phyloP scores from a whole-genome alignment of 2,888 invertebrate genomes.

The Hemaris fuciformis region DNA sequence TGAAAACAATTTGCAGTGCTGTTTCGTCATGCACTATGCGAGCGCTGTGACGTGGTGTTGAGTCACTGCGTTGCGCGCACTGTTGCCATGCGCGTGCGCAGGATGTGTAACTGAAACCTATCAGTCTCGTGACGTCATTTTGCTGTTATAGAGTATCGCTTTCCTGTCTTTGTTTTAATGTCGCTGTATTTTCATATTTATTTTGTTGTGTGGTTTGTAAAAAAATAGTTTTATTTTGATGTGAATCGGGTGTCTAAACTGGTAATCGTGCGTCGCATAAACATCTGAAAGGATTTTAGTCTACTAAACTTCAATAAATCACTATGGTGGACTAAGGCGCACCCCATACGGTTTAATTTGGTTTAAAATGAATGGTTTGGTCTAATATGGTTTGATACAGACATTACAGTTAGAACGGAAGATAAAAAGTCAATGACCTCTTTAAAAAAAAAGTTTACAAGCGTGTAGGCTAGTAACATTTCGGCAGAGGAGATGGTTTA shows the following conservation, averaged over 20 bases:
- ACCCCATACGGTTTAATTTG: too few relatives aligned
- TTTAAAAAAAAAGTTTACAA: neutral
- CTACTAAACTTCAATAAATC: too few relatives aligned
- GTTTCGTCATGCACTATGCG: slow-evolving; percentile 11
- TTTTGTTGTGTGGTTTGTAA: neutral
- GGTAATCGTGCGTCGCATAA: neutral
- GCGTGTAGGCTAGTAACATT: neutral
- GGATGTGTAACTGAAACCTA: neutral
- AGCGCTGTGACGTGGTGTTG: neutral
- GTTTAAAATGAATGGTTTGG: too few relatives aligned
- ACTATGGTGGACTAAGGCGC: too few relatives aligned
- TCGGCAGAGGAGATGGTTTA: neutral
- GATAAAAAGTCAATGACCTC: neutral
- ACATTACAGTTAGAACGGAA: too few relatives aligned
- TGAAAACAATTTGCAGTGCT: slow-evolving; percentile 9
- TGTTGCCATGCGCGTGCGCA: slow-evolving; percentile 13
- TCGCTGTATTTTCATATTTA: neutral
- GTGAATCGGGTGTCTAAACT: neutral
- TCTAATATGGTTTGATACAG: too few relatives aligned
- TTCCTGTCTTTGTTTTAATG: neutral
- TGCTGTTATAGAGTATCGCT: neutral
- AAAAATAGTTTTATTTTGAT: neutral
- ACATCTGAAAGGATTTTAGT: too few relatives aligned
- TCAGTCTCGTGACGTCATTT: neutral
- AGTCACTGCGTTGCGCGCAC: neutral